Conservation (phyloP, 2,888 invertebrate genomes). For the Limnephilus auricula region DNA sequence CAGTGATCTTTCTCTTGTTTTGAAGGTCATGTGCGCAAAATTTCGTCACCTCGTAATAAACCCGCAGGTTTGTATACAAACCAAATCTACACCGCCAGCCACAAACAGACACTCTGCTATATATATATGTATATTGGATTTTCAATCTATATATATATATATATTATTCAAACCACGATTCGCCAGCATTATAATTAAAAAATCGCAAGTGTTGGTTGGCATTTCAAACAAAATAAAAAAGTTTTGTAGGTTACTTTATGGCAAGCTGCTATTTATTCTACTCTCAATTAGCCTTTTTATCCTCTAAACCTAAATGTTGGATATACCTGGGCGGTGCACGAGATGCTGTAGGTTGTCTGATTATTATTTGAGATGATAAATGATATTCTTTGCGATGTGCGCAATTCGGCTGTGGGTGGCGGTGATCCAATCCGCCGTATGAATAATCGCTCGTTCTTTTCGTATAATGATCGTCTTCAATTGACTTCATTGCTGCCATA, state of each 20-base stretch:
- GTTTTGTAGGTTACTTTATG: not conserved
- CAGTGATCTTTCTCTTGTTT: too few relatives aligned
- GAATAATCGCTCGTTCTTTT: constrained; percentile 20
- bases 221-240: not conserved
- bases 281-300: not conserved
- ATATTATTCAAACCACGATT: not conserved
- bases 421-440: constrained; percentile 17
- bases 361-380: constrained; percentile 11
- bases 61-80: too few relatives aligned
- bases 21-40: too few relatives aligned
- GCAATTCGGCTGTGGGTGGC: constrained; percentile 33
- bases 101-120: too few relatives aligned
- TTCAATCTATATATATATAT: not conserved
- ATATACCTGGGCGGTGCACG: not conserved
- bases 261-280: not conserved
- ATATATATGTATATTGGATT: too few relatives aligned
- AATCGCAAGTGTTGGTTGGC: not conserved
- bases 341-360: not conserved
- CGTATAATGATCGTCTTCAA: constrained; percentile 17
- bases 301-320: not conserved
- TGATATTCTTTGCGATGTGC: not conserved
- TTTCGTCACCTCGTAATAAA: too few relatives aligned
- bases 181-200: not conserved
- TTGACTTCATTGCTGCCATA: constrained; percentile 5
- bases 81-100: too few relatives aligned